Conservation (phyloP, 2,797 vertebrate species). For the Tapera naevia region DNA sequence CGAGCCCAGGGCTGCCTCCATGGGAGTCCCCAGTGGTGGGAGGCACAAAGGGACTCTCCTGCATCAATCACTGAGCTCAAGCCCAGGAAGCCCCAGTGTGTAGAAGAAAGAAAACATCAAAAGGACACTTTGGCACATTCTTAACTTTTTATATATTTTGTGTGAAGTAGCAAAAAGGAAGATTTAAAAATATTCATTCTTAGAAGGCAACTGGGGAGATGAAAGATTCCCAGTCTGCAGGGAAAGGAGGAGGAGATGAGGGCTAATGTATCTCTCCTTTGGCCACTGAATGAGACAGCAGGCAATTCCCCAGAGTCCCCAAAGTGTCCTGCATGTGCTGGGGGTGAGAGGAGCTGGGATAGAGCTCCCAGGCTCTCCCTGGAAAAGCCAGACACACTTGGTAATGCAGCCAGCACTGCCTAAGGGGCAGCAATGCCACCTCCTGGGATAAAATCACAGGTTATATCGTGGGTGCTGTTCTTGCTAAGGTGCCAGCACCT, state of each 20-base stretch:
- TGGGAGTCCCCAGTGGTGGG: rapidly evolving
- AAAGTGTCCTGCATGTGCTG: background rate
- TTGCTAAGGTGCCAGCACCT: background rate
- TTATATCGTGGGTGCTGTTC: background rate
- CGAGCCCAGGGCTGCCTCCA: background rate
- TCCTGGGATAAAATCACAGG: background rate
- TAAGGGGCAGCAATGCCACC: background rate
- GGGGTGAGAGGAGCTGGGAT: background rate
- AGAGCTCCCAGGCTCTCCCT: background rate
- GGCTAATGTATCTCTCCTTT: background rate
- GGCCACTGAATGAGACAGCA: background rate
- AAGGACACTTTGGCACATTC: slow-evolving; percentile 23
- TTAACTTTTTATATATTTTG: slow-evolving; percentile 47
- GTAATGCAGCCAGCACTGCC: background rate
- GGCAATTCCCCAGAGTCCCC: background rate
- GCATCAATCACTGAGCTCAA: background rate
- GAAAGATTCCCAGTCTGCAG: slow-evolving; percentile 10
- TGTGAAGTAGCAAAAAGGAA: slow-evolving; percentile 26
- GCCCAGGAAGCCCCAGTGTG: background rate
- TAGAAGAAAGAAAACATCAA: slow-evolving; percentile 31
- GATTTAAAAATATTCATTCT: slow-evolving; percentile 54
- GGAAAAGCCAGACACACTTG: background rate
- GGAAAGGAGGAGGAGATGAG: background rate
- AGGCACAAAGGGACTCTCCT: background rate
- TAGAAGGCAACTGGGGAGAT: background rate